Evolutionary conservation across 2,113 vertebrate species (phyloP), one percentile per base, ranked within the genome.

Genomic region (Xyrauchen texanus): DNA sequence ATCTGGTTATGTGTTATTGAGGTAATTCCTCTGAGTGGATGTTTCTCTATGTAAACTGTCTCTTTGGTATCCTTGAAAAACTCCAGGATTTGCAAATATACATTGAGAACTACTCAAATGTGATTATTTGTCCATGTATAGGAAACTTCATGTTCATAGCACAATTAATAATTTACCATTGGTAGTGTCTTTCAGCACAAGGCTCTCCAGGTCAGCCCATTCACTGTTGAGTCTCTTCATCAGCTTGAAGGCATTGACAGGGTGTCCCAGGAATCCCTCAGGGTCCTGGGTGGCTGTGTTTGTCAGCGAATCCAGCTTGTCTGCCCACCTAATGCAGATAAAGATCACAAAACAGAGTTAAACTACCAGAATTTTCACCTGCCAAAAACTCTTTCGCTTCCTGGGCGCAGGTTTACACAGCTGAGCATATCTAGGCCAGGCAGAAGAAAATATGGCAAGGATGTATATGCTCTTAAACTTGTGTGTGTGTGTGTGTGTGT

Each of bases 241-340:
- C 88, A 99, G 90, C 84, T 99, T 98, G 89, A 98, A 99, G 1
- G 97, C 98, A 65, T 99, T 99, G 73, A 99, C 96, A 52, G 98
- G 98, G 46, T 99, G 96, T 4, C 98, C 98, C 86, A 99, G 87
- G 90, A 96, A 99, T 12, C 93, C 96, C 87, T 99, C 98, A 0
- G 98, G 98, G 87, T 99, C 97, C 86, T 96, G 94, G 0, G 91
- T 95, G 7, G 97, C 98, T 45, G 89, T 92, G 13, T 85, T 89
- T 16, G 95, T 95, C 89, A 99, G 84, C 6, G 88, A 91, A 84
- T 98, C 97, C 91, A 98, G 81, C 74, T 95, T 98, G 82, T 97
- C 95, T 73, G 96, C 96, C 98, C 98, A 99, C 78, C 98, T 99
- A 10, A 13, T 21, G 81, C 53, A 80, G 15, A 55, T 8, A n/a